phyloP scores from a whole-genome alignment of 2,113 vertebrate species.

The Phodopus roborovskii region DNA sequence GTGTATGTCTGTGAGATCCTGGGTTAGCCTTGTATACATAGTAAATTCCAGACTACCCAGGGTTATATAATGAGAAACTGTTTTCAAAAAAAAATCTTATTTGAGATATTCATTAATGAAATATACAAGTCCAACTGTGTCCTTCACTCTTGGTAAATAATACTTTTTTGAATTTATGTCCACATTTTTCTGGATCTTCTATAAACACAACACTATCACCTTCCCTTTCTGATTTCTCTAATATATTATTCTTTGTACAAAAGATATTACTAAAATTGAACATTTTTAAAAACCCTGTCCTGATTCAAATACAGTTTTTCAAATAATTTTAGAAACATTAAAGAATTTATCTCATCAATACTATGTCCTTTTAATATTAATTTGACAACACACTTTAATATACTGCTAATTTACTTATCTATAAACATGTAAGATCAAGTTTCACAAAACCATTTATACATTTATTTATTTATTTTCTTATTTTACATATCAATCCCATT shows the following conservation, averaged over 20 bases:
- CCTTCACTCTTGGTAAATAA: neutral
- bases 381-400: neutral
- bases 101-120: neutral
- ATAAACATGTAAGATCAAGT: neutral
- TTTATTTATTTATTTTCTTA: no score
- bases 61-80: neutral
- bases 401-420: neutral
- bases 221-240: neutral
- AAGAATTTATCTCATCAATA: neutral
- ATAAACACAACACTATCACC: neutral
- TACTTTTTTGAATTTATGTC: neutral
- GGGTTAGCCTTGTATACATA: neutral
- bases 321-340: neutral
- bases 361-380: neutral
- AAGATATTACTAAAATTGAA: neutral
- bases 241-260: neutral
- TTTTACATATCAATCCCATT: no score
- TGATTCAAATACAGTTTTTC: neutral
- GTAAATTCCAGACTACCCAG: neutral
- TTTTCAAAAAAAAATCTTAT: neutral
- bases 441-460: neutral
- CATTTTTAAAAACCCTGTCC: neutral
- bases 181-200: neutral
- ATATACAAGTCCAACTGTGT: neutral
- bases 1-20: neutral